Base-by-base conservation (phyloP, 2,113 vertebrate genomes). In the Columbina picui region DNA sequence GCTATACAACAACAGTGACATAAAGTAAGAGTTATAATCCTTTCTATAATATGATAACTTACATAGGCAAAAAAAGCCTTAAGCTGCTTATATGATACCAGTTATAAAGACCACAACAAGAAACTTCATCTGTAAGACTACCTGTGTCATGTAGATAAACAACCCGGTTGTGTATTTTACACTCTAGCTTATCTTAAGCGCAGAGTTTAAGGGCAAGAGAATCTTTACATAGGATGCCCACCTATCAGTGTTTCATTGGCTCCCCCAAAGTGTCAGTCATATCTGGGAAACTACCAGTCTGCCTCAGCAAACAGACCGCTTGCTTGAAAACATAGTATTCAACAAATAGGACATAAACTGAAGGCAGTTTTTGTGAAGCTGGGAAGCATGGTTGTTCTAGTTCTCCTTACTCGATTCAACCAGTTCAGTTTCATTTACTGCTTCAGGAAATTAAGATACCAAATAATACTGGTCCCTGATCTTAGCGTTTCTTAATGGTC, bases 31-130 rank as follows among this genome's bases (percentile, higher is more conserved):
- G 27, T 65, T 63, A 57, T n/a, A 84, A 94, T 77, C 74, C 60
- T 36, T 49, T 77, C 69, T n/a, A 38, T 9, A 79, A 32, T 9
- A 74, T 30, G 30, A 32, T 65, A 74, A 82, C 30, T 94, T 69
- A 67, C 23, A 39, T 0, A 67, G 36, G 55, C 27, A 12, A 57
- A 61, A 73, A 36, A 39, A 91, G 10, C 45, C 30, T 87, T 94
- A 89, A 95, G 63, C 87, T 91, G 32, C 63, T 95, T 95, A 69
- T 6, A 43, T 17, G 38, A 90, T 50, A 50, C 15, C 3, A 12
- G 10, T 94, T 83, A 87, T 18, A 76, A 94, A 90, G 75, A 50
- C 32, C 39, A 60, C 22, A 80, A 55, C 41, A 85, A 73, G 88
- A 70, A 6, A 36, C 9, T 79, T 45, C 3, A 4, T 43, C 50